phyloP scores from a whole-genome alignment of 2,888 invertebrate genomes.

The Agonopterix alstromeriana region DNA sequence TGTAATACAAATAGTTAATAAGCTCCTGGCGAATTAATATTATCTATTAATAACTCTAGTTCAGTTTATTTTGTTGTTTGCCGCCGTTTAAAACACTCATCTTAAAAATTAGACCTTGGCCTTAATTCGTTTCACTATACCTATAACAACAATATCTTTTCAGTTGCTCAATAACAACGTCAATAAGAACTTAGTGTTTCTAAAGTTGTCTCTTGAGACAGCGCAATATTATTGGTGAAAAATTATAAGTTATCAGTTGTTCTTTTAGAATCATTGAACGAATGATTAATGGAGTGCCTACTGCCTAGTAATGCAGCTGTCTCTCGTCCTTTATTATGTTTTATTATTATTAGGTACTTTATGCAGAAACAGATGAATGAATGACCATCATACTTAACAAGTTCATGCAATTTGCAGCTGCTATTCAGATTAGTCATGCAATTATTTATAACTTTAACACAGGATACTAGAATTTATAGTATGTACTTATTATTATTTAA shows the following conservation, averaged over 20 bases:
- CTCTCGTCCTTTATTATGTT: constrained; percentile 4
- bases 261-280: not conserved
- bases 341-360: constrained; percentile 2
- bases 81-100: constrained; percentile 1
- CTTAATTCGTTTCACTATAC: constrained; percentile 8
- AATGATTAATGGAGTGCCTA: not conserved
- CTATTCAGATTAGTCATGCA: constrained; percentile 9
- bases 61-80: not conserved
- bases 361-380: constrained; percentile 5
- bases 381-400: constrained; percentile 2
- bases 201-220: not conserved
- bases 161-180: not conserved
- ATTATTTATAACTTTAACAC: constrained; percentile 3
- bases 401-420: constrained; percentile 9
- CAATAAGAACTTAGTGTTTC: not conserved
- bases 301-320: not conserved
- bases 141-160: constrained; percentile 3
- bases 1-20: not conserved
- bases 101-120: constrained; percentile 10
- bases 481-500: not conserved
- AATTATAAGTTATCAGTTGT: not conserved
- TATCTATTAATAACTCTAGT: no score
- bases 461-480: constrained; percentile 5
- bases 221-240: not conserved
- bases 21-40: no score